Evolutionary conservation across 1,140 invertebrate species (phyloP).

Genomic region (Brachionus asplanchnoidis): DNA sequence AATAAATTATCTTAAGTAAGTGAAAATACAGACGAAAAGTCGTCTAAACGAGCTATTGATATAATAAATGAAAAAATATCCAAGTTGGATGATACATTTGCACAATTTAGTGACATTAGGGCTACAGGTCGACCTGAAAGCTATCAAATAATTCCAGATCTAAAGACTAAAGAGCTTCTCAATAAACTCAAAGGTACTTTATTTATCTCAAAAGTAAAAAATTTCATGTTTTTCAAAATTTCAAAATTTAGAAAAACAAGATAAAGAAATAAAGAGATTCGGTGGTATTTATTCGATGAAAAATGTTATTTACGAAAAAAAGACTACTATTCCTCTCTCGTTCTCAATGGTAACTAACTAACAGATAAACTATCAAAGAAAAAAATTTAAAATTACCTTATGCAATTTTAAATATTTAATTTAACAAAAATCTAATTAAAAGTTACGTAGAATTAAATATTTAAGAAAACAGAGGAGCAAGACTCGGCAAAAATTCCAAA

Average conservation of each 20-base stretch:
- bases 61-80: slow-evolving; percentile 33
- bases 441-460: neutral
- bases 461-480: neutral
- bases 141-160: slow-evolving; percentile 12
- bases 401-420: neutral
- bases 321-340: neutral
- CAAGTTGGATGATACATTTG: neutral
- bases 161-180: neutral
- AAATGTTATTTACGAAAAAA: slow-evolving; percentile 6
- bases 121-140: neutral
- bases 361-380: neutral
- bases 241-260: slow-evolving; percentile 3
- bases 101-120: neutral
- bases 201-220: too few relatives aligned
- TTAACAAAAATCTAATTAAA: neutral
- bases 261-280: neutral
- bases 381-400: neutral
- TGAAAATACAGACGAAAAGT: neutral
- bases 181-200: neutral
- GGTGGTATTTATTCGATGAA: slow-evolving; percentile 7
- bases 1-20: neutral
- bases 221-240: neutral
- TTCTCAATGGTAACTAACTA: slow-evolving; percentile 13
- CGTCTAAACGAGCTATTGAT: neutral
- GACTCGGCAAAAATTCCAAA: slow-evolving; percentile 8